phyloP scores from a whole-genome alignment of 2,888 invertebrate species.

The Linnaemya vulpina region DNA sequence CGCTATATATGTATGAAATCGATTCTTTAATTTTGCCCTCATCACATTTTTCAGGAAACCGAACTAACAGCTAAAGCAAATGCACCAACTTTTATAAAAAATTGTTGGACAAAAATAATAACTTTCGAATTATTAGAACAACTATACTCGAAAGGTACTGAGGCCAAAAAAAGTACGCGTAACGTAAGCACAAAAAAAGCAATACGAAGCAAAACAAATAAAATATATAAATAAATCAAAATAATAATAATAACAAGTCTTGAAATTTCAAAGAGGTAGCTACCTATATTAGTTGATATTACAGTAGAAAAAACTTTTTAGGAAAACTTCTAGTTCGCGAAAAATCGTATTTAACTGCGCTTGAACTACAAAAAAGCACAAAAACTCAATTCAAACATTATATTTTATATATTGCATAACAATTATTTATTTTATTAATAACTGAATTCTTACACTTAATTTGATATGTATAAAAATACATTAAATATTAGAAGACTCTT shows the following conservation, averaged over 20 bases:
- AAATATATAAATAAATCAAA: conserved; percentile 20
- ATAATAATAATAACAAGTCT: conserved; percentile 14
- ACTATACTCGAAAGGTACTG: conserved; percentile 49
- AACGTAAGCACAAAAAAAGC: conserved; percentile 39
- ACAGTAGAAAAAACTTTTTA: conserved; percentile 18
- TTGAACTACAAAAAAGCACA: conserved; percentile 16
- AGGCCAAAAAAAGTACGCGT: background rate
- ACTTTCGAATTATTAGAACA: conserved; percentile 37
- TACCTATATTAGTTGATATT: conserved; percentile 3
- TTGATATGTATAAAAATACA: too few species aligned
- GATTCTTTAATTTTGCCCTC: conserved; percentile 2
- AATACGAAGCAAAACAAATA: conserved; percentile 34
- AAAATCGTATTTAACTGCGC: conserved; percentile 18
- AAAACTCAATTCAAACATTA: too few species aligned
- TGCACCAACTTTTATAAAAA: conserved; percentile 42
- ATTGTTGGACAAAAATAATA: conserved; percentile 58
- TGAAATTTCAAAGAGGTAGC: conserved; percentile 30
- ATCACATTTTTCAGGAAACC: conserved; percentile 41
- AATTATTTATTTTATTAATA: too few species aligned
- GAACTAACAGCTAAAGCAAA: conserved; percentile 35
- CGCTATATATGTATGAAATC: conserved; percentile 5
- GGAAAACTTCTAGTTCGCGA: conserved; percentile 34
- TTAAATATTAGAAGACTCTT: too few species aligned
- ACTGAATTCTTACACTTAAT: too few species aligned
- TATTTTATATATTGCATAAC: too few species aligned